Evolutionary conservation across 2,797 vertebrate species (phyloP).

Genomic region (Tolypeutes matacus): DNA sequence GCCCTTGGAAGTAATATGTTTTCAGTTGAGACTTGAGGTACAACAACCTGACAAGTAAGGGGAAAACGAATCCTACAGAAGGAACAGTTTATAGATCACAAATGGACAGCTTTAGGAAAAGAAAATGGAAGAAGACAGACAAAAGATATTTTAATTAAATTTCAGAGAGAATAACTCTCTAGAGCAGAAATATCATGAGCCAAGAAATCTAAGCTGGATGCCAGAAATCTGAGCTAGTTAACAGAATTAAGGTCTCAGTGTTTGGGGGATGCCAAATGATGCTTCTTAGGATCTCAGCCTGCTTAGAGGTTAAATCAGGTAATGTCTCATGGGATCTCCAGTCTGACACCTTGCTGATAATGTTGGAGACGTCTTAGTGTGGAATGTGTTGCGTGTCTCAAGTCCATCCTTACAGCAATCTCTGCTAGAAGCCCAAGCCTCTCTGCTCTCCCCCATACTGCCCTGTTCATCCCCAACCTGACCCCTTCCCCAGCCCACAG

Average conservation of each 20-base stretch:
- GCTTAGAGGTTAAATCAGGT: constrained; percentile 46
- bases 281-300: neutral
- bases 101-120: neutral
- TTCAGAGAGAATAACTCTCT: neutral
- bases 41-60: neutral
- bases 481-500: neutral
- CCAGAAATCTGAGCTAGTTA: neutral
- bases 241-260: neutral
- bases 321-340: neutral
- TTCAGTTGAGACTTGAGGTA: neutral
- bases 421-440: neutral
- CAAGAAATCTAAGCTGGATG: neutral
- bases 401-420: neutral
- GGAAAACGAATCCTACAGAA: neutral
- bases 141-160: constrained; percentile 13
- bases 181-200: neutral
- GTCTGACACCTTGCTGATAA: constrained; percentile 44
- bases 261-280: neutral
- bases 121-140: neutral
- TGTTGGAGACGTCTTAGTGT: neutral
- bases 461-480: neutral
- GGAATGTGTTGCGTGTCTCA: constrained; percentile 30
- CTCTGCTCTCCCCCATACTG: neutral
- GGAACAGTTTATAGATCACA: neutral
- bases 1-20: neutral